Base-by-base conservation (phyloP, 2,888 invertebrate species). In the Eugnorisma glareosa region DNA sequence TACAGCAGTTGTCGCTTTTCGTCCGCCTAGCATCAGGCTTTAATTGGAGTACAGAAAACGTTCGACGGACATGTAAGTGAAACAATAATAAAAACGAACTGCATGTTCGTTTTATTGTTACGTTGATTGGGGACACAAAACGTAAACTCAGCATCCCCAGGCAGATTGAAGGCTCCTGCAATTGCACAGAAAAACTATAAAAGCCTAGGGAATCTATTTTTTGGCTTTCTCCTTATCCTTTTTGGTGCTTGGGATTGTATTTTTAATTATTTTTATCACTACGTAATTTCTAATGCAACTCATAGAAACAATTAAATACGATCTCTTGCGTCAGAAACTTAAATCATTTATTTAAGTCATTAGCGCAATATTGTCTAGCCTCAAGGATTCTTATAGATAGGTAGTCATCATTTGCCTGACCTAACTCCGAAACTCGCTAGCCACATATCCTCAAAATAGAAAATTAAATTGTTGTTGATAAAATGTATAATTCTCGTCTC, bases 1-100 rank as follows among this genome's bases (percentile, higher is more conserved):
- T n/a, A 40, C 67, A 51, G 8, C 18, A 68, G 57, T 63, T 48
- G 63, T 63, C n/a, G 35, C n/a, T 69, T 54, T 67, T 57, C 45
- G 40, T 57, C 54, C 72, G 51, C 28, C 24, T 40, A 45, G 48
- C 63, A 37, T 64, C 81, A 63, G n/a, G 28, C 45, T 61, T 81
- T 83, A 81, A 85, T 81, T 85, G 81, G 82, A 81, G 57, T 70
- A 68, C 69, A 70, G 51, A 59, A 84, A 85, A 51, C 11, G 61
- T 75, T 66, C 57, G 67, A 59, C 68, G 13, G 45, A 71, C 63
- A 15, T 75, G 67, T 71, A 57, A 81, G 67, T 45, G 67, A 73
- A 73, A 80, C 67, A 83, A 64, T 75, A 73, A 80, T 80, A 73
- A 84, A 71, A 74, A 67, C 57, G 67, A 74, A 73, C 11, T 45